phyloP scores from a whole-genome alignment of 2,888 invertebrate genomes.

The Synanthedon andrenaeformis region DNA sequence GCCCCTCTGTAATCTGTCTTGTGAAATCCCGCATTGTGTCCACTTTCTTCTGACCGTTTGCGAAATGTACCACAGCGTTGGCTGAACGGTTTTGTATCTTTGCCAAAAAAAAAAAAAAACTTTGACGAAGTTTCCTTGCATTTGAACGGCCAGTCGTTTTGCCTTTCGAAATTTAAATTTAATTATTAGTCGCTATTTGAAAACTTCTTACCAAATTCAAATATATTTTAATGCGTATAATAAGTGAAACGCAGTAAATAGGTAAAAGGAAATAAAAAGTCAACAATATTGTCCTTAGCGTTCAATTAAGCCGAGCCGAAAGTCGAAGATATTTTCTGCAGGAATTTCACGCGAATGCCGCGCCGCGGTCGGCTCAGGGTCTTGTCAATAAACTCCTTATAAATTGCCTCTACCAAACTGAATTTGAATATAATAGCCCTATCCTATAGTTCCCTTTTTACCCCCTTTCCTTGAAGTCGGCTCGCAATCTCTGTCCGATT shows the following conservation, averaged over 20 bases:
- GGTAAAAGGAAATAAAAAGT: constrained; percentile 27
- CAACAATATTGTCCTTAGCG: constrained; percentile 54
- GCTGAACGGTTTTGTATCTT: constrained; percentile 3
- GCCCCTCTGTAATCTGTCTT: constrained; percentile 61
- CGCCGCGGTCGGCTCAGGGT: constrained; percentile 30
- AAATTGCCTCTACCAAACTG: constrained; percentile 61
- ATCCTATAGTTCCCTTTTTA: constrained; percentile 55
- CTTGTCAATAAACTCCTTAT: constrained; percentile 69
- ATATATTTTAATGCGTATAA: background rate
- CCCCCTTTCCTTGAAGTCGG: constrained; percentile 50
- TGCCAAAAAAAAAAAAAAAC: background rate
- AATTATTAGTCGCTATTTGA: background rate
- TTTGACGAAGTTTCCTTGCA: background rate
- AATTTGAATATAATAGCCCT: constrained; percentile 69
- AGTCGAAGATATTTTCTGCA: constrained; percentile 43
- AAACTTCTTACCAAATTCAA: background rate
- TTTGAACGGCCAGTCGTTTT: background rate
- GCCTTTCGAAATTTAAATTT: background rate
- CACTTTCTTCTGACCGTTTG: constrained; percentile 45
- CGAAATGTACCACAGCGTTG: constrained; percentile 20
- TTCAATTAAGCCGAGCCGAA: constrained; percentile 55
- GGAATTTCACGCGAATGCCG: constrained; percentile 48
- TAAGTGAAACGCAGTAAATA: background rate
- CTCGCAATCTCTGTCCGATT: constrained; percentile 62
- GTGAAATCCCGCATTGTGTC: constrained; percentile 59